Evolutionary conservation across 2,888 invertebrate genomes (phyloP), one percentile per base, ranked within the genome.

Genomic region (Tetropium fuscum): DNA sequence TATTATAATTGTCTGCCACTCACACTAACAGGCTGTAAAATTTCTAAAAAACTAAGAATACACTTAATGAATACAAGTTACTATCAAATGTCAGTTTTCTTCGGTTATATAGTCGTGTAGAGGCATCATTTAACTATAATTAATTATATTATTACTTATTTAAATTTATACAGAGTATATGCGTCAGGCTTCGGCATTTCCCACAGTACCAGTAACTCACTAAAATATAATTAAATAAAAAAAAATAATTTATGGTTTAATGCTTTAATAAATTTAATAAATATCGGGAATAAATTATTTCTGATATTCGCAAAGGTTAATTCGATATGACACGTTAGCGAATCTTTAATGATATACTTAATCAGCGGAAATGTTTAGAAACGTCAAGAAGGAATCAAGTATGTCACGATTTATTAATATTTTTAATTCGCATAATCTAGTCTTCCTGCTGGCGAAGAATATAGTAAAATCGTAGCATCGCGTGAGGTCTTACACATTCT

Each of bases 81-180:
- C 22, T 30, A 18, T 16, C 36, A 48, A 48, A 56, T 48, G 56
- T 48, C 56, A 56, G 49, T 56, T 49, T 48, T 19, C 49, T 55
- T 38, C 47, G 30, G 56, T 41, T 48, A 48, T n/a, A n/a, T 40
- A 41, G 27, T 56, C 49, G 56, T 49, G 49, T 41, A 40, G 27
- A 38, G 40, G 40, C 48, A 48, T 49, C 34, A 16, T 34, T 45
- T 30, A 47, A 11, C 22, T 44, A 16, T 34, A 53, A 34, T 45
- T 43, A 48, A 48, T 36, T 48, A 13, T 36, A 34, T 48, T 48
- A 44, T 20, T 41, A 10, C 3, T 44, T 44, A 27, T 30, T 44
- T 44, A 44, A 27, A 44, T 27, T 22, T 44, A 44, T 16, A 27
- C 43, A 15, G 15, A 16, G 10, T 44, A 15, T 44, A 44, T 27